Evolutionary conservation across 2,888 invertebrate genomes (phyloP).

Genomic region (Eretmocerus hayati): DNA sequence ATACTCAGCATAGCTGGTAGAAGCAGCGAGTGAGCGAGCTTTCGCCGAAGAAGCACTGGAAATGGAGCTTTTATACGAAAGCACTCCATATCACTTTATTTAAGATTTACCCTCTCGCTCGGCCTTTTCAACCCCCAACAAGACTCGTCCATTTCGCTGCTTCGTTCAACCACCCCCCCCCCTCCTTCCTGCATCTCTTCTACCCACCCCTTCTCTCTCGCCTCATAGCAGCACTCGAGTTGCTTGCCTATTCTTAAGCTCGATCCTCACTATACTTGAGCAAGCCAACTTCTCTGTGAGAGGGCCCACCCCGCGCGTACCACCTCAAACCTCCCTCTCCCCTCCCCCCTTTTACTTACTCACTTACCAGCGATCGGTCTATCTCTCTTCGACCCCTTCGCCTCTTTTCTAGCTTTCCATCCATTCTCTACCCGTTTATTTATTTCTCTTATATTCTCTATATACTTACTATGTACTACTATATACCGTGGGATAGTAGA

Average conservation of each 20-base stretch:
- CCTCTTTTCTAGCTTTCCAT: constrained; percentile 5
- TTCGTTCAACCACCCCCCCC: constrained; percentile 26
- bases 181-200: constrained; percentile 16
- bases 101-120: constrained; percentile 47
- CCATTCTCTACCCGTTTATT: constrained; percentile 17
- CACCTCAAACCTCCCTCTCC: constrained; percentile 18
- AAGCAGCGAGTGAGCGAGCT: constrained; percentile 5
- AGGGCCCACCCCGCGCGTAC: too few species aligned
- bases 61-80: constrained; percentile 47
- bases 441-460: constrained; percentile 17
- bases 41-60: constrained; percentile 38
- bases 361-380: not conserved
- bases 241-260: constrained; percentile 37
- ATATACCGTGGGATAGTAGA: constrained; percentile 8
- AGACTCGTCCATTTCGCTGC: constrained; percentile 47
- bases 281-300: too few species aligned
- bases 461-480: not conserved
- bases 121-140: constrained; percentile 46
- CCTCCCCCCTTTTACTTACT: constrained; percentile 10
- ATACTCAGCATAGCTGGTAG: too few species aligned
- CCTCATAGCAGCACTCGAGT: constrained; percentile 18
- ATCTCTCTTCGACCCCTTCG: constrained; percentile 3
- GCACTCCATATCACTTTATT: constrained; percentile 49
- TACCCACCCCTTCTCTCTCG: constrained; percentile 2
- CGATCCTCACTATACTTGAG: constrained; percentile 33